Percentiles rank a stretch among this genome's conserved stretches.
These are phyloP conservation scores for Drosophila mulleri DNA, from an alignment of 2,888 invertebrate species.

Conservation along the genomic window DNA sequence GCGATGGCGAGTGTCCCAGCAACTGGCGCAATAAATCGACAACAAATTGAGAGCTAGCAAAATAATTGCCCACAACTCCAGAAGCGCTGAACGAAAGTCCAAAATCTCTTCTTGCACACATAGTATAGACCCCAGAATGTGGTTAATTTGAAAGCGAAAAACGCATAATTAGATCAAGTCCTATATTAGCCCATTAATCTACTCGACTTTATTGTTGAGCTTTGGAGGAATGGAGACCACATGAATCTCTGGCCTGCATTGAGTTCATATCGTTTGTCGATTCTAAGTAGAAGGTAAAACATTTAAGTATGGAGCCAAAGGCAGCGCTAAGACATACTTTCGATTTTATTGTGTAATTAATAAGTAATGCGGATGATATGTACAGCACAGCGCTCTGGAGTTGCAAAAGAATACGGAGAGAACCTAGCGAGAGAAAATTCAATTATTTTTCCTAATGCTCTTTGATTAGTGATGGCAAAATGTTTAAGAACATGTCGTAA, in stretches of 20 bases:
- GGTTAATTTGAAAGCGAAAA: neutral
- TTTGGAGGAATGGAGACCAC: neutral
- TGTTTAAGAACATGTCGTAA: neutral
- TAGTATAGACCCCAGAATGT: neutral
- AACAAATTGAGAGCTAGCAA: conserved; percentile 58
- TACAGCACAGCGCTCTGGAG: neutral
- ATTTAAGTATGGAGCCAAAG: neutral
- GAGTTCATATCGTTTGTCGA: neutral
- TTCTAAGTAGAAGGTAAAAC: neutral
- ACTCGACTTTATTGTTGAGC: no score
- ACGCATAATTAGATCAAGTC: neutral
- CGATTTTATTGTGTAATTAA: neutral
- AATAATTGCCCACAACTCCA: conserved; percentile 39
- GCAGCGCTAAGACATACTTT: neutral
- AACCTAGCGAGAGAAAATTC: neutral
- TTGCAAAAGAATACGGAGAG: neutral
- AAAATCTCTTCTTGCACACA: neutral
- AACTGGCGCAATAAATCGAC: conserved; percentile 60
- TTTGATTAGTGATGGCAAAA: neutral
- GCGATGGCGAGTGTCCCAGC: conserved; percentile 49
- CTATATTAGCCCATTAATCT: neutral
- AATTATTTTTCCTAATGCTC: neutral
- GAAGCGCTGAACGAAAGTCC: neutral
- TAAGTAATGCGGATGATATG: neutral
- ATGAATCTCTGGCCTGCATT: neutral